Conservation (phyloP, 2,113 vertebrate genomes). For the Tor tambroides region DNA sequence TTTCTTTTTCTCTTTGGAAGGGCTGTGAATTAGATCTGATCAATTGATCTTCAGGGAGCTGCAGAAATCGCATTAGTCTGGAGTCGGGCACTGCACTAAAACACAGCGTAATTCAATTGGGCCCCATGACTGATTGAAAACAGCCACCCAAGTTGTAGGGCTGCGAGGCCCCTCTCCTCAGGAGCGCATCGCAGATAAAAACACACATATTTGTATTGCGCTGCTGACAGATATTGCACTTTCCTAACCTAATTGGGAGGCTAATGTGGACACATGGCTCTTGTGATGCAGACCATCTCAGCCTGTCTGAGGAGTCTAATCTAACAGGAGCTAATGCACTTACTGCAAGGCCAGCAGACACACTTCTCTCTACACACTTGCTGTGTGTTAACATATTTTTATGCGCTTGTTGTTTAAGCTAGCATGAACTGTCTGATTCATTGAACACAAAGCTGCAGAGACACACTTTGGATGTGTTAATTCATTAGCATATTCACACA, state of each 20-base stretch:
- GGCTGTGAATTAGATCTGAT: conserved; percentile 95
- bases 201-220: conserved; percentile 96
- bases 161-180: conserved; percentile 78
- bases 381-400: conserved; percentile 34
- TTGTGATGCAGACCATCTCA: conserved; percentile 79
- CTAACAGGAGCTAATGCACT: conserved; percentile 76
- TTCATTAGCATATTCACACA: neutral
- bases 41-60: conserved; percentile 99
- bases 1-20: conserved; percentile 71
- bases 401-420: neutral
- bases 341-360: conserved; percentile 55
- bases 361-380: conserved; percentile 10
- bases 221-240: conserved; percentile 99
- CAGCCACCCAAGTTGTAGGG: conserved; percentile 84
- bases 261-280: conserved; percentile 91
- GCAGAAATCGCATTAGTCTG: conserved; percentile 99
- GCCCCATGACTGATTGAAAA: conserved; percentile 96
- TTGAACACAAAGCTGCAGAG: neutral
- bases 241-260: conserved; percentile 91
- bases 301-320: conserved; percentile 74
- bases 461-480: too few relatives aligned
- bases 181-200: conserved; percentile 86
- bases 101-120: conserved; percentile 96
- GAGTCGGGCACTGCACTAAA: conserved; percentile 99
- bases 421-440: neutral